A percentile compares a stretch with the other conserved stretches of the same genome.
These are phyloP conservation scores for Cheilosia scutellata DNA, from an alignment of 2,888 invertebrate genomes.

Conservation along the genomic window DNA sequence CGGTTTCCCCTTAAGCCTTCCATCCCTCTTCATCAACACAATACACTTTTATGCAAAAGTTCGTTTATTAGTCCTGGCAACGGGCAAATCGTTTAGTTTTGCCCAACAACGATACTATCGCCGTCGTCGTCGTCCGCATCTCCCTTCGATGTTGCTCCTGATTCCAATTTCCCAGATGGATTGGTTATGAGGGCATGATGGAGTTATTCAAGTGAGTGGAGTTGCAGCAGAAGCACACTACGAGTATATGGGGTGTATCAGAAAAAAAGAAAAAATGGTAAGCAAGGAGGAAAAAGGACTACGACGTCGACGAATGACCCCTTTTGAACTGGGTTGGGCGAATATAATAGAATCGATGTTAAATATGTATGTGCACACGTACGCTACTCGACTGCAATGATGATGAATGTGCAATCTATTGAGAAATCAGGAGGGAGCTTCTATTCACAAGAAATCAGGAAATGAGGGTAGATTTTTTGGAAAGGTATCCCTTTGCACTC, in stretches of 20 bases:
- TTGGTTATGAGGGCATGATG: conserved; percentile 69
- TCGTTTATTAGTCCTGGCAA: conserved; percentile 65
- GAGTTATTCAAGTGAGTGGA: conserved; percentile 64
- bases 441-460: conserved; percentile 52
- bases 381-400: conserved; percentile 50
- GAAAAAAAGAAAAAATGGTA: conserved; percentile 5
- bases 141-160: conserved; percentile 61
- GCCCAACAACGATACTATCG: conserved; percentile 58
- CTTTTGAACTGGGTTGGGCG: conserved; percentile 67
- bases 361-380: conserved; percentile 59
- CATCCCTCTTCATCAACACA: conserved; percentile 13
- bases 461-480: conserved; percentile 57
- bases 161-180: conserved; percentile 72
- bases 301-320: conserved; percentile 50
- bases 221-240: conserved; percentile 35
- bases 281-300: neutral
- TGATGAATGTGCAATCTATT: conserved; percentile 72
- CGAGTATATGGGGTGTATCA: conserved; percentile 3
- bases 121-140: conserved; percentile 23
- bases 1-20: conserved; percentile 22
- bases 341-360: conserved; percentile 67
- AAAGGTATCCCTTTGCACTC: conserved; percentile 33
- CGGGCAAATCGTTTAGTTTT: conserved; percentile 63
- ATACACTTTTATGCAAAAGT: conserved; percentile 60
- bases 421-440: conserved; percentile 64